Conservation (phyloP, 2,888 invertebrate species). For the Agonopterix subpropinquella region DNA sequence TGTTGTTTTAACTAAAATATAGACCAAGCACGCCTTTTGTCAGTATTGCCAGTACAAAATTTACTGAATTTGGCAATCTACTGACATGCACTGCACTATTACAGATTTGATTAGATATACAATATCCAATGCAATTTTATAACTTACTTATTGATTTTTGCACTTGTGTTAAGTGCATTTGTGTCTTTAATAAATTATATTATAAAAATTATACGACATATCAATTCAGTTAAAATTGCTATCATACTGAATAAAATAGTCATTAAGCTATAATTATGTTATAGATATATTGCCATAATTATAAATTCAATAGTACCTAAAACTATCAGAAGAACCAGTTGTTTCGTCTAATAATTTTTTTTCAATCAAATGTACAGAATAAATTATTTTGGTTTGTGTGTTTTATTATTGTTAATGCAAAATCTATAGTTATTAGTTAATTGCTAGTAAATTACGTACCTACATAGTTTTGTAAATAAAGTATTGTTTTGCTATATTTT, state of each 20-base stretch:
- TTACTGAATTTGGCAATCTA: neutral
- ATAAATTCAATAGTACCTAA: conserved; percentile 33
- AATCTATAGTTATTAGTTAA: conserved; percentile 54
- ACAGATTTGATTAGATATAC: neutral
- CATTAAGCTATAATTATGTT: conserved; percentile 29
- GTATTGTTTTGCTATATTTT: conserved; percentile 60
- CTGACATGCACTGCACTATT: too few relatives aligned
- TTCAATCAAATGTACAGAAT: conserved; percentile 59
- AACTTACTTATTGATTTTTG: conserved; percentile 12
- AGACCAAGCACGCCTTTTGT: neutral
- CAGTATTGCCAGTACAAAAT: conserved; percentile 27
- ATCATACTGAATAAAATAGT: conserved; percentile 27
- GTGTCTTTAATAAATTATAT: conserved; percentile 10
- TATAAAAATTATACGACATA: neutral
- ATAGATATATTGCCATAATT: conserved; percentile 61
- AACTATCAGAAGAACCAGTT: conserved; percentile 47
- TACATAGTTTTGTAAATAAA: conserved; percentile 63
- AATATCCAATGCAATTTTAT: conserved; percentile 16
- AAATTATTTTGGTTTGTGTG: conserved; percentile 65
- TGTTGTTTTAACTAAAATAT: neutral
- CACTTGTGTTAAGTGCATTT: conserved; percentile 24
- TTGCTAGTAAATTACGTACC: conserved; percentile 45
- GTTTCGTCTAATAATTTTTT: conserved; percentile 36
- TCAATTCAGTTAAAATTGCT: neutral
- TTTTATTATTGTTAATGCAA: conserved; percentile 42